A percentile compares a stretch with the other conserved stretches of the same genome.
Conservation (phyloP, 2,113 vertebrate species). For the Oxyruncus cristatus region DNA sequence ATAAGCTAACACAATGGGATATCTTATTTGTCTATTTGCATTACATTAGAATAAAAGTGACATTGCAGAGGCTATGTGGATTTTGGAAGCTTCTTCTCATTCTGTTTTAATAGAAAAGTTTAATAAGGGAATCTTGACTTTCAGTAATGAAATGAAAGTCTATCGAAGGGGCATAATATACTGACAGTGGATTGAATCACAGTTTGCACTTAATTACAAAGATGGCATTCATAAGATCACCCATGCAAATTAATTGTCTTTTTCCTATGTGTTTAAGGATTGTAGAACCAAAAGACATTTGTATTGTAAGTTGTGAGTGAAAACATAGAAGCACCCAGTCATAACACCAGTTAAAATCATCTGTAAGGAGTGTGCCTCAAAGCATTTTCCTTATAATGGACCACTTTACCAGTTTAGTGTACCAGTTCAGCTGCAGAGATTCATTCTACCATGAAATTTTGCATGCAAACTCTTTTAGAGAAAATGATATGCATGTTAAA, state of each 20-base stretch:
- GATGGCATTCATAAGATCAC: background rate
- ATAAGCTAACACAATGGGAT: background rate
- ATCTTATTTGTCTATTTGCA: background rate
- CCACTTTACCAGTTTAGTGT: background rate
- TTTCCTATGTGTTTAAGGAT: background rate
- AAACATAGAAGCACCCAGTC: background rate
- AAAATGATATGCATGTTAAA: background rate
- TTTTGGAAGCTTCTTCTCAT: conserved; percentile 24
- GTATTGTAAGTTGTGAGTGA: background rate
- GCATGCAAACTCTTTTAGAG: background rate
- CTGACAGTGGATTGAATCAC: conserved; percentile 22
- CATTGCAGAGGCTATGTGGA: background rate
- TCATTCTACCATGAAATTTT: background rate
- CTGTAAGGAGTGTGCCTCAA: background rate
- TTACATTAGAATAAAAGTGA: conserved; percentile 14
- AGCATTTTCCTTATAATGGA: background rate
- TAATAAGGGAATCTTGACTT: conserved; percentile 56
- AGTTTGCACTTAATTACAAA: conserved; percentile 61
- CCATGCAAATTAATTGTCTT: background rate
- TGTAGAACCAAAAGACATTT: background rate
- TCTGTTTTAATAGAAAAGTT: conserved; percentile 59
- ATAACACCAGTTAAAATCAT: background rate
- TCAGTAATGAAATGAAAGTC: conserved; percentile 56
- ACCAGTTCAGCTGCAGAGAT: background rate
- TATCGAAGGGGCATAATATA: conserved; percentile 5